Percentiles rank a stretch among this genome's conserved stretches.
phyloP scores from a whole-genome alignment of 2,888 invertebrate species.

The Ferrisia virgata region DNA sequence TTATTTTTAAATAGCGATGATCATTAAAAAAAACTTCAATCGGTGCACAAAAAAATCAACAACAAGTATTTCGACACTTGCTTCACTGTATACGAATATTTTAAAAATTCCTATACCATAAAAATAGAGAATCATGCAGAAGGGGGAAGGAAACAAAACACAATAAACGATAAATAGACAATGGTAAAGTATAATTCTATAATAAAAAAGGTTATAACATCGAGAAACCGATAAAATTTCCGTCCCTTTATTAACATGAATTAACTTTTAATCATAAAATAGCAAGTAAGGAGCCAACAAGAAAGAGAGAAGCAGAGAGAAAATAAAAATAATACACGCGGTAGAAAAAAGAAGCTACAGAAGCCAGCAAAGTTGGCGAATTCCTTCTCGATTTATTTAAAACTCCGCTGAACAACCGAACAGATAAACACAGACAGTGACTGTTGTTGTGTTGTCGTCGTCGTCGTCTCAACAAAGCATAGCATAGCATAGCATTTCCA shows the following conservation, averaged over 20 bases:
- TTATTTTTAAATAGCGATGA: too few species aligned
- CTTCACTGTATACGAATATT: too few species aligned
- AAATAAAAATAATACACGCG: too few species aligned
- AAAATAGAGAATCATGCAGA: neutral
- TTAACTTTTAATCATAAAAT: slow-evolving; percentile 26
- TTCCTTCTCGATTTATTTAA: neutral
- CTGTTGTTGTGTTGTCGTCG: too few species aligned
- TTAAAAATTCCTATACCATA: too few species aligned
- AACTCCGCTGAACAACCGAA: neutral
- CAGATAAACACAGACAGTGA: too few species aligned
- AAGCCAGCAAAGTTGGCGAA: neutral
- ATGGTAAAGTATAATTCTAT: slow-evolving; percentile 1
- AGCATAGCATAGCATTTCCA: too few species aligned
- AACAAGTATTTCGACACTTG: too few species aligned
- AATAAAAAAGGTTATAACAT: slow-evolving; percentile 21
- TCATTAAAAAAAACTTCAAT: too few species aligned
- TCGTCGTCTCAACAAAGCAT: neutral
- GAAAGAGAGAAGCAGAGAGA: neutral
- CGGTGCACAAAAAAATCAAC: too few species aligned
- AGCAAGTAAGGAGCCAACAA: neutral
- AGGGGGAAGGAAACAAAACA: neutral
- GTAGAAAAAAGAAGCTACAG: neutral
- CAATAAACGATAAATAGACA: slow-evolving; percentile 15
- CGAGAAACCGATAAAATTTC: slow-evolving; percentile 25
- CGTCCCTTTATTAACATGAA: slow-evolving; percentile 19